Evolutionary conservation across 1,140 invertebrate genomes (phyloP), one percentile per base, ranked within the genome.

Genomic region (Physella acuta): DNA sequence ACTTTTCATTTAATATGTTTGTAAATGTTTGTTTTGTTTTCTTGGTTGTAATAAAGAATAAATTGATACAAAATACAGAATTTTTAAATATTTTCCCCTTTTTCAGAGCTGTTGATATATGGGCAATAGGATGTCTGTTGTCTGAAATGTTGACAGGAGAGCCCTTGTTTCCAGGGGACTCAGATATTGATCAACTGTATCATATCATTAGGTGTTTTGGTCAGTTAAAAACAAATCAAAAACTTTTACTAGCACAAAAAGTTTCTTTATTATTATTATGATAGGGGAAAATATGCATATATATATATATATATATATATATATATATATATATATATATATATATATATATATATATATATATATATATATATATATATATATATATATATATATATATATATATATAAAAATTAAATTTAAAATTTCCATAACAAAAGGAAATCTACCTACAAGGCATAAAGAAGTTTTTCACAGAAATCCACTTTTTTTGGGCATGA

Each of bases 381-480:
- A n/a, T n/a, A n/a, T n/a, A n/a, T n/a, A n/a, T n/a, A n/a, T n/a
- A n/a, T n/a, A n/a, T n/a, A n/a, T n/a, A n/a, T n/a, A n/a, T n/a
- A n/a, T n/a, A n/a, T n/a, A n/a, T n/a, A n/a, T n/a, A n/a, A n/a
- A n/a, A n/a, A n/a, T n/a, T n/a, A n/a, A n/a, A n/a, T n/a, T n/a
- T n/a, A n/a, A n/a, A n/a, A n/a, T n/a, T n/a, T n/a, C n/a, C n/a
- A n/a, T n/a, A n/a, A n/a, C n/a, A n/a, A n/a, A 72, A 87, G 86
- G 86, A 58, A 85, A 85, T 72, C 75, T 87, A 68, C 82, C 82
- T 49, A 78, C 85, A 0, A 84, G 88, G 2, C 90, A 91, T 80
- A 88, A 89, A 81, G 88, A 89, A 71, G 81, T 91, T 36, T 88
- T 91, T 68, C 81, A 87, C 16, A 86, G 87, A 71, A 87, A 89